Evolutionary conservation across 2,797 vertebrate genomes (phyloP).

Genomic region (Esox lucius): DNA sequence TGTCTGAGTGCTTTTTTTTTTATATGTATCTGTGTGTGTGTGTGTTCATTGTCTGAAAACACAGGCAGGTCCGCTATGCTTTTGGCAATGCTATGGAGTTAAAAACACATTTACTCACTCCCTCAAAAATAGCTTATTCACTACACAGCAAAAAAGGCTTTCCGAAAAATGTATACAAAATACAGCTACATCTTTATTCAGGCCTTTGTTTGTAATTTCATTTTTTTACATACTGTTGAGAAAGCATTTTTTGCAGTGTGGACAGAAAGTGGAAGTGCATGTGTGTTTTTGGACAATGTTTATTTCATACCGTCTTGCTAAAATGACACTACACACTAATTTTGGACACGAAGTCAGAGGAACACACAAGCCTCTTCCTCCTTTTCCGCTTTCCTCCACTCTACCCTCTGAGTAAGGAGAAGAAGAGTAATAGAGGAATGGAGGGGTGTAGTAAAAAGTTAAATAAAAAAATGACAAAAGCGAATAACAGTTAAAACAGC

Average conservation of each 20-base stretch:
- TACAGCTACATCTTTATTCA: too few species aligned
- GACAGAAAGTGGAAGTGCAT: neutral
- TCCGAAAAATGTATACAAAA: too few species aligned
- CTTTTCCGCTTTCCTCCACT: neutral
- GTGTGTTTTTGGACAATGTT: slow-evolving; percentile 13
- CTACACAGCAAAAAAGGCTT: too few species aligned
- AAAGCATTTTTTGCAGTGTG: neutral
- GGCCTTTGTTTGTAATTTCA: too few species aligned
- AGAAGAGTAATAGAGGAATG: neutral
- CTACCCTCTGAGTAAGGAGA: neutral
- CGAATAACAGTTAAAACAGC: neutral
- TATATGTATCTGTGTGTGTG: slow-evolving; percentile 17
- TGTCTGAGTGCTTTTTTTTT: slow-evolving; percentile 35
- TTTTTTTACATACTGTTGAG: neutral
- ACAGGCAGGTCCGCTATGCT: neutral
- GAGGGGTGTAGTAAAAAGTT: slow-evolving; percentile 11
- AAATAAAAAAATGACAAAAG: neutral
- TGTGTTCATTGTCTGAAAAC: neutral
- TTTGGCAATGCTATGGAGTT: slow-evolving; percentile 4
- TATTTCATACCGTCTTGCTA: slow-evolving; percentile 44
- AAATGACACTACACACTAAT: slow-evolving; percentile 40
- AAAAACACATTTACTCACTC: neutral
- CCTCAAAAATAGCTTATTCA: neutral
- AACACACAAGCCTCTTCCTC: neutral
- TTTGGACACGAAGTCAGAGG: neutral